These are phyloP conservation scores for Corvus moneduloides DNA, from an alignment of 2,113 vertebrate species.

Conservation along the genomic window DNA sequence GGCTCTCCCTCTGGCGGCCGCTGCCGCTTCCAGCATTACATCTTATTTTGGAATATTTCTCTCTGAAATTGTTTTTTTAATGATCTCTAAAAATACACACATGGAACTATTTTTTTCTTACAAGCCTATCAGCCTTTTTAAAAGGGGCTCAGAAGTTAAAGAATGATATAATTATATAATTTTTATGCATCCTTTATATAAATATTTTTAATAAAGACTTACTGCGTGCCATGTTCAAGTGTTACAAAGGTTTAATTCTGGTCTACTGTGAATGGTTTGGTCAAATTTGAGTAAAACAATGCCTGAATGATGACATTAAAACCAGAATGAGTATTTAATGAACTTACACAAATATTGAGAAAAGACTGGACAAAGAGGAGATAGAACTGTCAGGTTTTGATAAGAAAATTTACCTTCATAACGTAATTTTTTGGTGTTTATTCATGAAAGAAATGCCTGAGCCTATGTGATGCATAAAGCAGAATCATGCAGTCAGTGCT, in stretches of 20 bases:
- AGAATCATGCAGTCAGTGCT: not conserved
- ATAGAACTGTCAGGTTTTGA: not conserved
- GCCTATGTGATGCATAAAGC: not conserved
- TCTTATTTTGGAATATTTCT: not conserved
- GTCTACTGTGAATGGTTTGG: not conserved
- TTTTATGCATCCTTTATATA: not conserved
- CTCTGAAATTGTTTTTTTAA: not conserved
- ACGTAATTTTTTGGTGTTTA: not conserved
- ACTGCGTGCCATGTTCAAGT: not conserved
- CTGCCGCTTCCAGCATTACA: not conserved
- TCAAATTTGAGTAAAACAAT: not conserved
- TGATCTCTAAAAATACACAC: not conserved
- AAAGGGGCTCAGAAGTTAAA: not conserved
- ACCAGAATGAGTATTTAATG: not conserved
- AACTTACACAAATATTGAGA: not conserved
- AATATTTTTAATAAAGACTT: not conserved
- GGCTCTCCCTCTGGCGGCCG: not conserved
- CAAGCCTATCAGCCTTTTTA: not conserved
- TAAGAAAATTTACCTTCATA: not conserved
- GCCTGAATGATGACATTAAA: not conserved
- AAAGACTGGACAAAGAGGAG: not conserved
- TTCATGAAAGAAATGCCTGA: not conserved
- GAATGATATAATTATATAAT: not conserved
- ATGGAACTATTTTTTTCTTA: not conserved
- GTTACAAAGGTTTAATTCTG: not conserved